These are phyloP conservation scores for Synanthedon myopaeformis DNA, from an alignment of 2,888 invertebrate species.

Conservation along the genomic window DNA sequence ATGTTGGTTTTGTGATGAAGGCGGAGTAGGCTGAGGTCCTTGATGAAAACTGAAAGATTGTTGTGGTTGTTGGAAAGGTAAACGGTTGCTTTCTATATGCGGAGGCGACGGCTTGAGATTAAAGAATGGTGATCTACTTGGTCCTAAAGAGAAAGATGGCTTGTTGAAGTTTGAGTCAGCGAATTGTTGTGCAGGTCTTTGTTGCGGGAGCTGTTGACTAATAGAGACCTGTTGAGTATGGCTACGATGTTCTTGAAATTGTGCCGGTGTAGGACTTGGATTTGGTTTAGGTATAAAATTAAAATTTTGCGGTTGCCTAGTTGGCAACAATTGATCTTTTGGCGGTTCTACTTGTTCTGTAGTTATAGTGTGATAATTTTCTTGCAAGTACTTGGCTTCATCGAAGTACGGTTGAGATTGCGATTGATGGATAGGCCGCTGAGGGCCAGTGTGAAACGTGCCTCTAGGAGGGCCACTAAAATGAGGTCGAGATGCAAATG, in stretches of 20 bases:
- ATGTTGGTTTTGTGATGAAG: slow-evolving; percentile 28
- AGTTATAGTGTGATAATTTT: slow-evolving; percentile 66
- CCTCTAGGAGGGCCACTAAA: slow-evolving; percentile 49
- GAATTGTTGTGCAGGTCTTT: slow-evolving; percentile 47
- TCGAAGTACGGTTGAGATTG: slow-evolving; percentile 53
- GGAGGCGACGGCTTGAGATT: slow-evolving; percentile 61
- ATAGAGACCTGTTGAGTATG: slow-evolving; percentile 40
- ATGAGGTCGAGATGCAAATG: slow-evolving; percentile 40
- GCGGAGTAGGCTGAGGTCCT: slow-evolving; percentile 37
- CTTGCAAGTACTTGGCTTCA: slow-evolving; percentile 63
- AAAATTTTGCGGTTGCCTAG: slow-evolving; percentile 42
- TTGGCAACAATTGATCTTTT: slow-evolving; percentile 50
- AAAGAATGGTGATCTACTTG: slow-evolving; percentile 51
- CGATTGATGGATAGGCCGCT: slow-evolving; percentile 63
- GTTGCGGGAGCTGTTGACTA: slow-evolving; percentile 65
- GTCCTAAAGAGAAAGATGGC: slow-evolving; percentile 37
- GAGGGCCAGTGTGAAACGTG: slow-evolving; percentile 62
- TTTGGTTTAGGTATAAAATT: slow-evolving; percentile 36
- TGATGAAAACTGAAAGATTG: slow-evolving; percentile 57
- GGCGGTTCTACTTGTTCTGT: slow-evolving; percentile 57
- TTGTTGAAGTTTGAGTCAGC: slow-evolving; percentile 45
- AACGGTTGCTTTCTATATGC: slow-evolving; percentile 48
- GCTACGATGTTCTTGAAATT: slow-evolving; percentile 44
- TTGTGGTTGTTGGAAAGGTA: slow-evolving; percentile 41
- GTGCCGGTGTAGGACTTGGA: slow-evolving; percentile 37